phyloP scores from a whole-genome alignment of 2,113 vertebrate species.

The Emydura subglobosa region DNA sequence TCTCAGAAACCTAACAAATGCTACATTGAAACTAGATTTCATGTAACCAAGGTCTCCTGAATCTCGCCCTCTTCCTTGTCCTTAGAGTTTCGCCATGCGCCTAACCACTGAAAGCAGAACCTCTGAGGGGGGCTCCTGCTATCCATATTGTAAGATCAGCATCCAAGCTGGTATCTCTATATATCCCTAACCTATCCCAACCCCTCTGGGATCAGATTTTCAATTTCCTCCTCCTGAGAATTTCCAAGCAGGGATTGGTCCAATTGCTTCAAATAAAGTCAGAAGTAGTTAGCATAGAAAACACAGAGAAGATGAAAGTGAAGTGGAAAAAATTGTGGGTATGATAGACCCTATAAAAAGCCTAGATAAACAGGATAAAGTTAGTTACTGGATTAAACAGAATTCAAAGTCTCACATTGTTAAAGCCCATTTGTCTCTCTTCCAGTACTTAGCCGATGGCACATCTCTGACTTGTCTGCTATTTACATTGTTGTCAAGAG shows the following conservation, averaged over 20 bases:
- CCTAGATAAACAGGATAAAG: neutral
- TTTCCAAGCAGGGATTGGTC: neutral
- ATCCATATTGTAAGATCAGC: neutral
- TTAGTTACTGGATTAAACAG: neutral
- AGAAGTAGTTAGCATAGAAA: neutral
- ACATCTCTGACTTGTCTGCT: neutral
- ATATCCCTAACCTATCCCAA: neutral
- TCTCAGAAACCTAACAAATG: neutral
- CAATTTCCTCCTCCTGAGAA: neutral
- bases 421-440: neutral
- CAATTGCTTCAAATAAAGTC: neutral
- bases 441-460: fast-evolving
- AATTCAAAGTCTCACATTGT: neutral
- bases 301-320: neutral
- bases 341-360: neutral
- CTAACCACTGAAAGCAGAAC: neutral
- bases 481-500: neutral
- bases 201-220: neutral
- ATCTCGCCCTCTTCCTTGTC: neutral
- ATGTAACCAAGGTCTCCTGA: neutral
- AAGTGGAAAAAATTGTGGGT: fast-evolving
- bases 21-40: neutral
- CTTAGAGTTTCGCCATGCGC: neutral
- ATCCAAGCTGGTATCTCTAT: neutral
- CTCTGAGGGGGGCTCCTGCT: neutral